A percentile compares a stretch with the other conserved stretches of the same genome.
Conservation (phyloP, 2,888 invertebrate species). For the Anthoptus insignis region DNA sequence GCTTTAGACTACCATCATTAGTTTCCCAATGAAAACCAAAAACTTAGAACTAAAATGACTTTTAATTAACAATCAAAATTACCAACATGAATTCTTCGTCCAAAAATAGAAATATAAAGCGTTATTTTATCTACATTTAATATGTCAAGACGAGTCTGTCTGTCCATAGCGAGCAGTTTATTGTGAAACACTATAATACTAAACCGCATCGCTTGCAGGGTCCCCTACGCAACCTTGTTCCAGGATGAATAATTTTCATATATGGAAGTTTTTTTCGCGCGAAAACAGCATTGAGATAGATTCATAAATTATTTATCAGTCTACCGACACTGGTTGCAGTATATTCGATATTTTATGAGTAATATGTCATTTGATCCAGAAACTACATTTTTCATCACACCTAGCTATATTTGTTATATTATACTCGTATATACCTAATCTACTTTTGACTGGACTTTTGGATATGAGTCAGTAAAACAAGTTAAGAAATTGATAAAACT, state of each 20-base stretch:
- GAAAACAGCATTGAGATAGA: background rate
- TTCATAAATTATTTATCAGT: background rate
- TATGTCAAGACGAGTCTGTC: background rate
- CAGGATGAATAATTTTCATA: background rate
- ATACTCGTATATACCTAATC: too few species aligned
- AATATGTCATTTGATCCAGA: too few species aligned
- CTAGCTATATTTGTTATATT: too few species aligned
- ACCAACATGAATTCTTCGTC: background rate
- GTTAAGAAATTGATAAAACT: too few species aligned
- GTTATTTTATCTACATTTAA: background rate
- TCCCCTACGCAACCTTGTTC: background rate
- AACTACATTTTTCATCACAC: too few species aligned
- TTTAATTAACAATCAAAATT: background rate
- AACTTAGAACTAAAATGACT: too few species aligned
- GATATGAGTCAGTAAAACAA: too few species aligned
- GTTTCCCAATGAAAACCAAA: too few species aligned
- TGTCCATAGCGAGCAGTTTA: background rate
- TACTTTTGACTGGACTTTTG: too few species aligned
- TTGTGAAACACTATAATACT: background rate
- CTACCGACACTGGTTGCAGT: background rate
- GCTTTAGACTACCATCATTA: too few species aligned
- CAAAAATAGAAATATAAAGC: background rate
- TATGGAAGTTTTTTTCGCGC: slow-evolving; percentile 15
- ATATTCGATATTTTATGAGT: background rate
- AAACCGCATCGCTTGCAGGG: background rate